phyloP scores from a whole-genome alignment of 1,140 invertebrate genomes.

The Spodoptera frugiperda region DNA sequence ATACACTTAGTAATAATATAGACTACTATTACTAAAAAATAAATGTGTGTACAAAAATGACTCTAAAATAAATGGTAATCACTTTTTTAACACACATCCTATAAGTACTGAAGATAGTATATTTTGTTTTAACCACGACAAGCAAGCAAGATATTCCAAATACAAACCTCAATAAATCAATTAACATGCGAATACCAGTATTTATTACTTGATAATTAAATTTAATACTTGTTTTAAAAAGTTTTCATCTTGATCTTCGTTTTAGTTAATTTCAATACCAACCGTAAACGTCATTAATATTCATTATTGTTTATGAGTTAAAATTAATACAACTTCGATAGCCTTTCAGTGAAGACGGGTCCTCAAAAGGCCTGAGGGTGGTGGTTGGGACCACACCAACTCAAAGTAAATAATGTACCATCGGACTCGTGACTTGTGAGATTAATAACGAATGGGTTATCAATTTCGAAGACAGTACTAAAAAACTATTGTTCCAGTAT shows the following conservation, averaged over 20 bases:
- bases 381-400: slow-evolving; percentile 35
- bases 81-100: too few relatives aligned
- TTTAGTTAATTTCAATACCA: slow-evolving; percentile 47
- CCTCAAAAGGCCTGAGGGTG: slow-evolving; percentile 36
- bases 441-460: slow-evolving; percentile 48
- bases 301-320: slow-evolving; percentile 67
- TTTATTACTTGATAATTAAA: slow-evolving; percentile 43
- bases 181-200: slow-evolving; percentile 15
- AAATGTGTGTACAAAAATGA: too few relatives aligned
- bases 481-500: background rate
- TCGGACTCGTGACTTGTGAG: slow-evolving; percentile 46
- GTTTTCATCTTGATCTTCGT: slow-evolving; percentile 37
- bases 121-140: background rate
- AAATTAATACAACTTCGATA: slow-evolving; percentile 66
- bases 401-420: slow-evolving; percentile 52
- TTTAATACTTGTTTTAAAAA: slow-evolving; percentile 43
- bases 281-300: slow-evolving; percentile 63
- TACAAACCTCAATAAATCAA: slow-evolving; percentile 44
- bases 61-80: too few relatives aligned
- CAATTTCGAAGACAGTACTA: too few relatives aligned
- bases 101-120: too few relatives aligned
- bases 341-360: slow-evolving; percentile 38
- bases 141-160: too few relatives aligned
- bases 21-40: too few relatives aligned
- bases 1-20: too few relatives aligned